Evolutionary conservation across 2,113 vertebrate species (phyloP), one percentile per base, ranked within the genome.

Genomic region (Nesogale talazaci): DNA sequence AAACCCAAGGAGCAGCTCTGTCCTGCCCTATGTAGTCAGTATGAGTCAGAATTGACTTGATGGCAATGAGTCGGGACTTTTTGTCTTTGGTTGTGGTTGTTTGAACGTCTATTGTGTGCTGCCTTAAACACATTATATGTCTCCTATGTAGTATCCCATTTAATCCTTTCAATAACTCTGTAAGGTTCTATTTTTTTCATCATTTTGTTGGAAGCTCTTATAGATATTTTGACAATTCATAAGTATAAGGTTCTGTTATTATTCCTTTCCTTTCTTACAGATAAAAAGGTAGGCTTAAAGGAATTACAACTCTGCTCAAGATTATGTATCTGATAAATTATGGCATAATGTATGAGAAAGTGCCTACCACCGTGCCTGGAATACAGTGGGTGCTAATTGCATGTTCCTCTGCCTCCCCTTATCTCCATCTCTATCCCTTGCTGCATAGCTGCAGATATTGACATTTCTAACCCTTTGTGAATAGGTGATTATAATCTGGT

Each of bases 221-320:
- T 12, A 52, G 46, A 52, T 9, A 52, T 52, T 52, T 52, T 52
- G 14, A 52, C 46, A 52, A 52, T 52, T 12, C 46, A 52, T 52
- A 46, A 46, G 10, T 46, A 46, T 46, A 52, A 52, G 46, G 9
- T 52, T 61, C 42, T 79, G 40, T 46, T 34, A 74, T 84, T 86
- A 27, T 86, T 95, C 46, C 63, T 3, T 86, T 95, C 46, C 63
- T 3, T 40, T n/a, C 89, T 86, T 72, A 80, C 31, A 83, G 46
- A 38, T 56, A 38, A 93, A 42, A 70, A 80, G 72, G 40, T 46
- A 56, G 29, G 36, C 36, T 42, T 61, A 52, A 25, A 42, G 67
- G 38, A 61, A 29, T 56, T 40, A 4, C 22, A 38, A 78, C 22
- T 52, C 59, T 65, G 61, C 46, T 78, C 12, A 17, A 27, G n/a